Evolutionary conservation across 2,888 invertebrate species (phyloP).

Genomic region (Elegia similella): DNA sequence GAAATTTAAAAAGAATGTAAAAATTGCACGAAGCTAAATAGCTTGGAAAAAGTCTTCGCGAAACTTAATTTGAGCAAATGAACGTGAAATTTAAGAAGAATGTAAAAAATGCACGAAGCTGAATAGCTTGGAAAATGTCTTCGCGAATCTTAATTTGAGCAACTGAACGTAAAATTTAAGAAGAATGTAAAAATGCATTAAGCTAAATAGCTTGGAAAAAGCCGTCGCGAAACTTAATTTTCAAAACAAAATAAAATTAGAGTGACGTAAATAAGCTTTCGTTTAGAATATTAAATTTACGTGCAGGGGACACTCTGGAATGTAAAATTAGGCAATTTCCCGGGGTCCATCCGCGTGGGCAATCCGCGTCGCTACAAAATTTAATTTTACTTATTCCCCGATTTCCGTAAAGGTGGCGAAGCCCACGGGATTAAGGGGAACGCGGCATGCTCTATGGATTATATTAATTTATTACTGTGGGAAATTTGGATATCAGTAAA

Average conservation of each 20-base stretch:
- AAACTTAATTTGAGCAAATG: too few species aligned
- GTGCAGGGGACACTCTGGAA: slow-evolving; percentile 18
- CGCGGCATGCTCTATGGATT: slow-evolving; percentile 9
- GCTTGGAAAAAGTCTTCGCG: too few species aligned
- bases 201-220: too few species aligned
- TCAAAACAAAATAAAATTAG: slow-evolving; percentile 8
- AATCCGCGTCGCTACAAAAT: slow-evolving; percentile 21
- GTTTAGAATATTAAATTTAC: slow-evolving; percentile 22
- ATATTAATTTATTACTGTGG: slow-evolving; percentile 7
- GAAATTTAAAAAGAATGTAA: too few species aligned
- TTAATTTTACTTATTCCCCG: slow-evolving; percentile 22
- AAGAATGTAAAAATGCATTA: too few species aligned
- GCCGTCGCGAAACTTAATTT: not conserved
- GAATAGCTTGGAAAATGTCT: too few species aligned
- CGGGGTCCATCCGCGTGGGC: slow-evolving; percentile 3
- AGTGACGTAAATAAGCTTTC: not conserved
- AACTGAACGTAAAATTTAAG: too few species aligned
- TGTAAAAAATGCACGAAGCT: too few species aligned
- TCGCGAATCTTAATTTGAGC: too few species aligned
- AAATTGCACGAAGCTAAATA: too few species aligned
- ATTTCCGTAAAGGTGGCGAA: slow-evolving; percentile 18
- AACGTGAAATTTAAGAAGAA: too few species aligned
- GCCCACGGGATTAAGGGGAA: slow-evolving; percentile 12
- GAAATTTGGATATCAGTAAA: not conserved
- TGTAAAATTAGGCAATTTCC: slow-evolving; percentile 22